Percentiles rank a stretch among this genome's conserved stretches.
These are phyloP conservation scores for Scyliorhinus canicula DNA, from an alignment of 2,797 vertebrate genomes.

Conservation along the genomic window DNA sequence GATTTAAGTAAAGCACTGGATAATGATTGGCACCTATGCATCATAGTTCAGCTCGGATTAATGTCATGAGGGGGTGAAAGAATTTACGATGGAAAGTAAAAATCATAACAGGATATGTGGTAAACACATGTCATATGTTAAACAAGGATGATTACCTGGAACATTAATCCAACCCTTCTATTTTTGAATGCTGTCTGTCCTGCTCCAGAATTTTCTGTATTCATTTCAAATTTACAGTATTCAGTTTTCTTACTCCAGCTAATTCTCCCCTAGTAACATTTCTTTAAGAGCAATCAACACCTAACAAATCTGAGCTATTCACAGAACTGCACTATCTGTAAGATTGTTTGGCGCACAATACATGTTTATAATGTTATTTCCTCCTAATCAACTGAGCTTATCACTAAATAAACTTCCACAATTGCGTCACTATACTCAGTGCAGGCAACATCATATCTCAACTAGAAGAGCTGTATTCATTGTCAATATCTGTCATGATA, in stretches of 20 bases:
- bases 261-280: not conserved
- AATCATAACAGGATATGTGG: not conserved
- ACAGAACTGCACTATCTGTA: not conserved
- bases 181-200: not conserved
- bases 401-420: slow-evolving; percentile 29
- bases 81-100: not conserved
- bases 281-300: not conserved
- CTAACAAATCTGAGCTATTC: not conserved
- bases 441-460: not conserved
- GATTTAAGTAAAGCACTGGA: not conserved
- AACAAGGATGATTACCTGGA: not conserved
- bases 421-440: not conserved
- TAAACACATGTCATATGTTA: not conserved
- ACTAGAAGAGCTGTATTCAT: not conserved
- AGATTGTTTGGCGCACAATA: not conserved
- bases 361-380: slow-evolving; percentile 1
- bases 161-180: not conserved
- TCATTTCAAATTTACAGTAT: not conserved
- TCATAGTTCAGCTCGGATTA: not conserved
- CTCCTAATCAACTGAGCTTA: slow-evolving; percentile 5
- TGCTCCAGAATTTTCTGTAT: not conserved
- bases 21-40: not conserved
- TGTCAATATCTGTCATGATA: not conserved
- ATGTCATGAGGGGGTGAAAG: not conserved
- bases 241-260: not conserved